phyloP scores from a whole-genome alignment of 2,888 invertebrate species.

The Urechis unicinctus region DNA sequence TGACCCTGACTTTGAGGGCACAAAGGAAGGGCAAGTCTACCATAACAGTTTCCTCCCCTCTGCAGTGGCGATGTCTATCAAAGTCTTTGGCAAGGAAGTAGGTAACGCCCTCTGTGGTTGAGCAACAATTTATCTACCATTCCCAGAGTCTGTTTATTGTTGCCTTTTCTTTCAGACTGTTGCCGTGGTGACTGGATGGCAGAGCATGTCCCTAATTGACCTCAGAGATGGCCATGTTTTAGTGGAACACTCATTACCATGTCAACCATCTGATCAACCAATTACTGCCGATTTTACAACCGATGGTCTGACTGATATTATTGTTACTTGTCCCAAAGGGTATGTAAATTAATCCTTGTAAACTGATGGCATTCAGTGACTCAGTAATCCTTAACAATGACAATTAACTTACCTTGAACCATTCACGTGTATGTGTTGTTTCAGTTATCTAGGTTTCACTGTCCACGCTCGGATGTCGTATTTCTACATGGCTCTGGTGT shows the following conservation, averaged over 20 bases:
- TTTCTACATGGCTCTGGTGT: no score
- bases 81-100: not conserved
- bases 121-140: no score
- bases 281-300: conserved; percentile 43
- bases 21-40: not conserved
- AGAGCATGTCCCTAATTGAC: conserved; percentile 32
- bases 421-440: no score
- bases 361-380: no score
- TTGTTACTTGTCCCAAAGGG: conserved; percentile 42
- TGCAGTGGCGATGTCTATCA: not conserved
- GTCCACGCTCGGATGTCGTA: no score
- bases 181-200: conserved; percentile 31
- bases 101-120: not conserved
- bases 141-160: not conserved
- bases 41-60: not conserved
- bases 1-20: not conserved
- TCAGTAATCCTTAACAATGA: no score
- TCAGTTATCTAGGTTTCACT: no score
- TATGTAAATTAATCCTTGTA: no score
- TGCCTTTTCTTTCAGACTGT: not conserved
- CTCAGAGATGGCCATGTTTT: conserved; percentile 35
- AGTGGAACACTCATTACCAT: conserved; percentile 40
- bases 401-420: no score
- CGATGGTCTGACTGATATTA: conserved; percentile 41
- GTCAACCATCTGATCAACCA: conserved; percentile 35